A percentile compares a stretch with the other conserved stretches of the same genome.
phyloP scores from a whole-genome alignment of 1,140 invertebrate species.

The Ooceraea biroi region DNA sequence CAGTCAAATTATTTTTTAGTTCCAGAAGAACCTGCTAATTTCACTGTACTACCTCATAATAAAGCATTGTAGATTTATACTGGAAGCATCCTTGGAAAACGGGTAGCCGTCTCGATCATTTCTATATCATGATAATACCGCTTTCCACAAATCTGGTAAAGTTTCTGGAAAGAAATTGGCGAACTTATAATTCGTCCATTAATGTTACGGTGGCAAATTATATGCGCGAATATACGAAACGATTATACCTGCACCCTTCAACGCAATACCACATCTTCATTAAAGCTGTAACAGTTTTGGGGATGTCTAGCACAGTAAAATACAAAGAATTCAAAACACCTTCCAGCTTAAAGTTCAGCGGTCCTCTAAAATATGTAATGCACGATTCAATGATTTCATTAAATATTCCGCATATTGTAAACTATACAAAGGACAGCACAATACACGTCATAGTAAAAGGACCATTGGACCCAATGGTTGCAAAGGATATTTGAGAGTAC shows the following conservation, averaged over 20 bases:
- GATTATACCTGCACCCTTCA: constrained; percentile 67
- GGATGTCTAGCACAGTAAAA: background rate
- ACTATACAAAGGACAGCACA: constrained; percentile 61
- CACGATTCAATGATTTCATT: constrained; percentile 64
- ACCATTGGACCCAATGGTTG: constrained; percentile 34
- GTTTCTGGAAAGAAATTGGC: too few species aligned
- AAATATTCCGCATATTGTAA: constrained; percentile 62
- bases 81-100: constrained; percentile 74
- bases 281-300: constrained; percentile 47
- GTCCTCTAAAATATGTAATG: background rate
- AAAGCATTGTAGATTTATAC: constrained; percentile 39
- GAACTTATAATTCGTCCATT: too few species aligned
- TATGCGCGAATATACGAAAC: constrained; percentile 34
- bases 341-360: constrained; percentile 50
- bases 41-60: background rate
- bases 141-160: constrained; percentile 44
- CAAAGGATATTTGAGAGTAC: constrained; percentile 24
- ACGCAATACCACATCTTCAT: constrained; percentile 64
- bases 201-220: constrained; percentile 49
- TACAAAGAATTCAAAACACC: background rate
- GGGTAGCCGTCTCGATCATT: constrained; percentile 47
- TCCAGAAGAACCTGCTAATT: constrained; percentile 41
- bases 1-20: constrained; percentile 14
- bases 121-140: constrained; percentile 23
- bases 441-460: constrained; percentile 70